phyloP scores from a whole-genome alignment of 2,113 vertebrate genomes.

The Caranx ignobilis region DNA sequence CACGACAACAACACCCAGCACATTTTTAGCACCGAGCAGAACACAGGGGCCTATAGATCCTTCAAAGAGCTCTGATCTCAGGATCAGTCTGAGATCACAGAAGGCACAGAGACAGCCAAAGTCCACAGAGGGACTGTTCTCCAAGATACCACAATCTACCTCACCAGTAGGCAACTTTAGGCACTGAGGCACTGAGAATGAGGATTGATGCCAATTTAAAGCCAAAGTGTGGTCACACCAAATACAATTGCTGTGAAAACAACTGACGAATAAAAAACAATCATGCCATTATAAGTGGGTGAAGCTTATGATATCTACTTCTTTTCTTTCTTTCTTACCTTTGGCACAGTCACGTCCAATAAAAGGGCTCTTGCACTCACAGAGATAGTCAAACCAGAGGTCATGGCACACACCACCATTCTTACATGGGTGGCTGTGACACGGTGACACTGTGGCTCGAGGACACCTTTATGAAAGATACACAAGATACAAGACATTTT shows the following conservation, averaged over 20 bases:
- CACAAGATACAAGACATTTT: not conserved
- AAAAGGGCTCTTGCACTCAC: conserved; percentile 80
- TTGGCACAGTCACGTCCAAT: conserved; percentile 79
- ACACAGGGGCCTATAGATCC: too few species aligned
- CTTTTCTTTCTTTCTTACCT: conserved; percentile 57
- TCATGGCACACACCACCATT: conserved; percentile 82
- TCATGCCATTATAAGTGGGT: not conserved
- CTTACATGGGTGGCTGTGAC: conserved; percentile 72
- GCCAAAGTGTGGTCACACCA: too few species aligned
- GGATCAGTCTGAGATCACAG: too few species aligned
- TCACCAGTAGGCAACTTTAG: too few species aligned
- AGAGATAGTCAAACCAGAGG: conserved; percentile 81
- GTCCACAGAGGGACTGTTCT: too few species aligned
- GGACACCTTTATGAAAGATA: conserved; percentile 76
- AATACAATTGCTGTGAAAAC: too few species aligned
- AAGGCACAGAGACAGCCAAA: too few species aligned
- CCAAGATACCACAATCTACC: too few species aligned
- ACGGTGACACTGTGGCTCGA: conserved; percentile 63
- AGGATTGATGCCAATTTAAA: too few species aligned
- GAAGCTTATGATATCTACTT: not conserved
- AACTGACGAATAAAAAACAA: too few species aligned
- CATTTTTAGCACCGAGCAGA: not conserved
- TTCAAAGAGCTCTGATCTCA: too few species aligned
- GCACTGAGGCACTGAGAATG: too few species aligned
- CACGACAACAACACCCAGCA: not conserved